Base-by-base conservation (phyloP, 2,797 vertebrate species). In the Apogon talboti region DNA sequence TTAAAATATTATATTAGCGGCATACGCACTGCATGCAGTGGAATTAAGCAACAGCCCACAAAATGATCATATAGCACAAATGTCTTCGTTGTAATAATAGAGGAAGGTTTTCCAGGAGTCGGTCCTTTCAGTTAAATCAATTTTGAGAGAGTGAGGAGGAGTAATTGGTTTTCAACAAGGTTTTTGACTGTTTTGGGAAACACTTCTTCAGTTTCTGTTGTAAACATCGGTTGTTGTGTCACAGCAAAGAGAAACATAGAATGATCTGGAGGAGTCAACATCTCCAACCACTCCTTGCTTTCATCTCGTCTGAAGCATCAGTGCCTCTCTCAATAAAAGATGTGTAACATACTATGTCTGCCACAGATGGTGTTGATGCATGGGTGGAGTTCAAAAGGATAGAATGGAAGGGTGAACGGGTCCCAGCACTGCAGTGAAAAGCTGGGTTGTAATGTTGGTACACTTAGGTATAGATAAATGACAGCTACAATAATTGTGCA, bases 301-400 rank as follows among this genome's bases (percentile, higher is more conserved):
- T 18, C 14, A 48, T 66, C 50, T 40, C 42, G 11, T 46, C 43
- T 66, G n/a, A 43, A 51, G 56, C 66, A 5, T 65, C 40, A 16
- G 19, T 21, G 60, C 58, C 48, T 54, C 48, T 54, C 63, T 42
- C 38, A 15, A 47, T 71, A 76, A 82, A 82, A 85, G 66, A 62
- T n/a, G 37, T 57, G 45, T 67, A 70, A 84, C 81, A 52, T 19
- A 38, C 55, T 43, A 68, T 59, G 53, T 76, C 66, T 71, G 68
- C 72, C 60, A 18, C 67, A 45, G 48, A 44, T 59, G 47, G 40
- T 12, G 50, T 48, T 78, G 78, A 78, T 15, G 21, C 71, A 70
- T 51, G 50, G 56, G n/a, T 59, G 42, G 57, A 73, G 86, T 83
- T 87, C 82, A 65, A 67, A n/a, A 45, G 56, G 85, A 85, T 78